Evolutionary conservation across 2,113 vertebrate genomes (phyloP).

Genomic region (Sclerurus mexicanus): DNA sequence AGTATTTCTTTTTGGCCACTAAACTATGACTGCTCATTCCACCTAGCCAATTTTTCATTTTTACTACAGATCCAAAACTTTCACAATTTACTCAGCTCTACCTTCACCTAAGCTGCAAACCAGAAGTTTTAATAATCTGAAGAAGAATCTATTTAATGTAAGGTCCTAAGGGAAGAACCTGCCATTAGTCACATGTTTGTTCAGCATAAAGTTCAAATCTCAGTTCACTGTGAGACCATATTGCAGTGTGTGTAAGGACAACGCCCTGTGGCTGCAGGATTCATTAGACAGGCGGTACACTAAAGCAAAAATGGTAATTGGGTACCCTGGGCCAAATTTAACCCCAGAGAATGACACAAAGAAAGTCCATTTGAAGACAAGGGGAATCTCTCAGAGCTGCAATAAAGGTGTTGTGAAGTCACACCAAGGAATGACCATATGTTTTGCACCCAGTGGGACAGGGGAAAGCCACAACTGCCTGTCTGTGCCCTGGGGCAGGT

Average conservation of each 20-base stretch:
- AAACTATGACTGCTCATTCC: neutral
- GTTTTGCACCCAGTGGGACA: accelerated
- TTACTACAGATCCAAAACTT: neutral
- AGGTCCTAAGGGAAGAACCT: neutral
- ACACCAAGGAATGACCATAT: neutral
- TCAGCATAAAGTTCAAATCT: neutral
- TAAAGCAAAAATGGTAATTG: neutral
- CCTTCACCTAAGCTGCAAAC: neutral
- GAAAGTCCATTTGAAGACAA: neutral
- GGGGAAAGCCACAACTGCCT: neutral
- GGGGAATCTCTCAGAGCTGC: neutral
- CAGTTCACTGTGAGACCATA: neutral
- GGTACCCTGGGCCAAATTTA: neutral
- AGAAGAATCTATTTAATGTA: neutral
- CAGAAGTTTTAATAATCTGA: neutral
- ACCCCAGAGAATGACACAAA: neutral
- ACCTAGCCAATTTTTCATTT: neutral
- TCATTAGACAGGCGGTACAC: neutral
- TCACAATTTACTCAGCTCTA: neutral
- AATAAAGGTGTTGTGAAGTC: neutral
- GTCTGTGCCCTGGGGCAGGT: neutral
- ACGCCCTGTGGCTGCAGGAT: accelerated
- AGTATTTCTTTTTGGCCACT: neutral
- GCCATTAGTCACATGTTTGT: neutral
- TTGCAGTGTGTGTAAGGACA: neutral